Evolutionary conservation across 2,797 vertebrate species (phyloP).

Genomic region (Cottoperca gobio): DNA sequence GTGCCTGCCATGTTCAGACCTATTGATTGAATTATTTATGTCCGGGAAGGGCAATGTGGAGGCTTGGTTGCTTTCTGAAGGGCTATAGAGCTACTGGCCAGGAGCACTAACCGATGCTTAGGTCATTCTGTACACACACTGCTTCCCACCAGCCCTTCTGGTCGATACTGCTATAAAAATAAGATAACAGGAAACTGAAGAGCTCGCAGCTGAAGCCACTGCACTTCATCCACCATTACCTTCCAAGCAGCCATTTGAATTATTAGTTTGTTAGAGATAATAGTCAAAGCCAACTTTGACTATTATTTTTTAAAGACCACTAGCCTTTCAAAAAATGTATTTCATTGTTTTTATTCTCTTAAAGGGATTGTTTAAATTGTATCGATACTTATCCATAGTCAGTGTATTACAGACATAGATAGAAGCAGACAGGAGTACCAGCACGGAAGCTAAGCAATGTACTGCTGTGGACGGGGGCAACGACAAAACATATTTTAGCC

Average conservation of each 20-base stretch:
- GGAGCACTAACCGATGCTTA: neutral
- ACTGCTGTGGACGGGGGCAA: too few species aligned
- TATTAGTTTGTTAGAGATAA: neutral
- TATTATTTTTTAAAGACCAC: too few species aligned
- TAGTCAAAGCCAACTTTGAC: too few species aligned
- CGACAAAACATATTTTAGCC: too few species aligned
- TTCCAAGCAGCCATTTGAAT: neutral
- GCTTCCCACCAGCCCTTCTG: neutral
- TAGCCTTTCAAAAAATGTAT: neutral
- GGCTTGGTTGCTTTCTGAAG: conserved; percentile 42
- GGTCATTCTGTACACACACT: neutral
- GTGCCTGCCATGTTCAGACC: conserved; percentile 51
- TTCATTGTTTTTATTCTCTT: neutral
- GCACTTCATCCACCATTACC: neutral
- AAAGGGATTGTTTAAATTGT: neutral
- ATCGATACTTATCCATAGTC: too few species aligned
- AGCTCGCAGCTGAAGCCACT: neutral
- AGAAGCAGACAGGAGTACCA: too few species aligned
- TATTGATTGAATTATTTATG: conserved; percentile 82
- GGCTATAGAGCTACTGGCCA: neutral
- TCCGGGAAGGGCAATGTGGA: conserved; percentile 56
- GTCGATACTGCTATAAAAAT: conserved; percentile 26
- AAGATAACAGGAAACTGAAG: conserved; percentile 10
- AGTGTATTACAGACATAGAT: too few species aligned
- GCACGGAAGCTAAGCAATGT: too few species aligned